Evolutionary conservation across 2,113 vertebrate genomes (phyloP), one percentile per base, ranked within the genome.

Genomic region (Scomber japonicus): DNA sequence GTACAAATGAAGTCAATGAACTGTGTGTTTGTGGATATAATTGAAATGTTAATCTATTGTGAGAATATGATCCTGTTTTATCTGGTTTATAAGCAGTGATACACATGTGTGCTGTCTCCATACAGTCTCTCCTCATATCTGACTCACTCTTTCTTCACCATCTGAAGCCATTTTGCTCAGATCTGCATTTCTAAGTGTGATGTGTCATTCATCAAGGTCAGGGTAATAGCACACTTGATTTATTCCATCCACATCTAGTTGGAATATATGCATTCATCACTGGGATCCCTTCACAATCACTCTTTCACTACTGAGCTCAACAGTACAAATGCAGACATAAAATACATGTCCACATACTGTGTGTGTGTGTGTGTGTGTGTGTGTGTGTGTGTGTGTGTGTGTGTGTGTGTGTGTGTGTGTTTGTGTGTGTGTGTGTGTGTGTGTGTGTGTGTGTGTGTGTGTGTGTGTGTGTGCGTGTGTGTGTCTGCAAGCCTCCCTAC

Each of bases 221-320:
- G 51, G 48, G 46, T 77, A 83, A 85, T 60, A 72, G 73, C 60
- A 59, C 1, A 11, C 70, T 54, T 85, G 87, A 89, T 91, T 91
- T 89, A 91, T 89, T 80, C 74, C 71, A 66, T 27, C 73, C 80
- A 85, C 84, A 83, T 79, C 64, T 87, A 69, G 21, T 53, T 61
- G 19, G 78, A 83, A 82, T 68, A 56, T 48, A 14, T 63, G 50
- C 71, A 89, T 91, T 87, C 21, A 89, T 91, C 89, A 91, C 80
- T 2, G 19, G 35, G n/a, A 77, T 79, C 2, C 14, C 63, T 73
- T 59, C 17, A 24, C 74, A 35, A 85, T 85, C 74, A 66, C 50
- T 70, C 73, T 71, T 67, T 72, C 75, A 63, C 21, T 3, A 31
- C 48, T 49, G 24, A 66, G 67, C 79, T 62, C 12, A 56, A 62